Evolutionary conservation across 1,140 invertebrate species (phyloP).

Genomic region (Pinna nobilis): DNA sequence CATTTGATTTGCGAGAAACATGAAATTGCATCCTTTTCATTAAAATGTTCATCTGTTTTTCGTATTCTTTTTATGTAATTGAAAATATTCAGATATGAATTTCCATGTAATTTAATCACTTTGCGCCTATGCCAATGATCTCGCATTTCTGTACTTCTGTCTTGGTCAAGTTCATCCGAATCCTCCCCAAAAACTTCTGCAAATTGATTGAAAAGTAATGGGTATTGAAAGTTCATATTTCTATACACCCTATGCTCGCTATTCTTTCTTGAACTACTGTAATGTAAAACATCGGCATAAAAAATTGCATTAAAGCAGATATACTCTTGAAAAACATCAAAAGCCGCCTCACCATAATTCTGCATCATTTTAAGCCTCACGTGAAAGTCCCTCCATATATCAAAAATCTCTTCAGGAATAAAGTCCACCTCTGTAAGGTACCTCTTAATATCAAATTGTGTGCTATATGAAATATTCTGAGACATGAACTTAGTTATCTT

Average conservation of each 20-base stretch:
- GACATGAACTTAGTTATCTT: neutral
- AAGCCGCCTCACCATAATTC: neutral
- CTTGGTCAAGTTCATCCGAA: neutral
- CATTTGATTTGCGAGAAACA: neutral
- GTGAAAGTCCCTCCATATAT: constrained; percentile 10
- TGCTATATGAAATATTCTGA: neutral
- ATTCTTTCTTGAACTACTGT: neutral
- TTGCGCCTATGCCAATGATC: constrained; percentile 16
- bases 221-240: constrained; percentile 6
- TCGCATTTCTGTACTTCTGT: neutral
- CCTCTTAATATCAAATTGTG: neutral
- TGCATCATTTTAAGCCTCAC: neutral
- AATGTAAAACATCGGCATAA: neutral
- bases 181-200: constrained; percentile 8
- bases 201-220: neutral
- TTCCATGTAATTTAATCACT: constrained; percentile 12
- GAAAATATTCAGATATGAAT: constrained; percentile 24
- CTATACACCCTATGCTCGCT: constrained; percentile 3
- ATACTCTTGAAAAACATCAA: constrained; percentile 12
- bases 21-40: neutral
- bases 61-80: neutral
- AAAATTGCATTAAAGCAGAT: constrained; percentile 30
- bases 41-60: neutral
- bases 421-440: neutral
- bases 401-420: constrained; percentile 4